A percentile compares a stretch with the other conserved stretches of the same genome.
Evolutionary conservation across 2,113 vertebrate genomes (phyloP).

Genomic region (Scalopus aquaticus): DNA sequence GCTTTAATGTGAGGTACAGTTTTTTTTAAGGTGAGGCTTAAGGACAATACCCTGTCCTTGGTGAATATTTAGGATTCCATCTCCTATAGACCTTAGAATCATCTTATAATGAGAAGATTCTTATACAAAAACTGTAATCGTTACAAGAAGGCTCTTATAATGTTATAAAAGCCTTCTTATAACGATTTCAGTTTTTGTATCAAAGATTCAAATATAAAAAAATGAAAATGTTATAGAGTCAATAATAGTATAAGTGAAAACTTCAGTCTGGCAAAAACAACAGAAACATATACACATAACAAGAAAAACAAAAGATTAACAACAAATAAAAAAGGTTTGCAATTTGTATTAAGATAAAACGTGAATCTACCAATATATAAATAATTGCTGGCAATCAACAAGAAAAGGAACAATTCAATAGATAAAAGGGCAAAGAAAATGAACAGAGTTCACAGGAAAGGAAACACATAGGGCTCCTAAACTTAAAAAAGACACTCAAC

Average conservation of each 20-base stretch:
- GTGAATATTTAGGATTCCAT: neutral
- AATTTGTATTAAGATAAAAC: slow-evolving; percentile 22
- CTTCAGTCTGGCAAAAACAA: neutral
- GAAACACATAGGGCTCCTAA: neutral
- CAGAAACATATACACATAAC: neutral
- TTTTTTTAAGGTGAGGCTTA: neutral
- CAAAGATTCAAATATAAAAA: slow-evolving; percentile 27
- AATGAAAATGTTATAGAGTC: neutral
- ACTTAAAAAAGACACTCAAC: neutral
- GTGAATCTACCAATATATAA: neutral
- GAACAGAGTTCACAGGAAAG: slow-evolving; percentile 4
- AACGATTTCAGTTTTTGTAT: slow-evolving; percentile 3
- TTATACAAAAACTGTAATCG: no score
- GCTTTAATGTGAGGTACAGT: neutral
- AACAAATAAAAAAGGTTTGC: neutral
- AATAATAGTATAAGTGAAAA: slow-evolving; percentile 4
- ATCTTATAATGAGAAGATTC: no score
- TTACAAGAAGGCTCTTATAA: no score
- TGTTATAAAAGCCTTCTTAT: no score
- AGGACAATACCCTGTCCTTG: neutral
- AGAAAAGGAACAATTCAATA: neutral
- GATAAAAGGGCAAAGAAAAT: neutral
- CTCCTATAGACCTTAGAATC: neutral
- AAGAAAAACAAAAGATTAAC: neutral
- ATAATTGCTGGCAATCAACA: neutral